Percentiles rank a stretch among this genome's conserved stretches.
phyloP scores from a whole-genome alignment of 1,140 invertebrate genomes.

The Cherax quadricarinatus region DNA sequence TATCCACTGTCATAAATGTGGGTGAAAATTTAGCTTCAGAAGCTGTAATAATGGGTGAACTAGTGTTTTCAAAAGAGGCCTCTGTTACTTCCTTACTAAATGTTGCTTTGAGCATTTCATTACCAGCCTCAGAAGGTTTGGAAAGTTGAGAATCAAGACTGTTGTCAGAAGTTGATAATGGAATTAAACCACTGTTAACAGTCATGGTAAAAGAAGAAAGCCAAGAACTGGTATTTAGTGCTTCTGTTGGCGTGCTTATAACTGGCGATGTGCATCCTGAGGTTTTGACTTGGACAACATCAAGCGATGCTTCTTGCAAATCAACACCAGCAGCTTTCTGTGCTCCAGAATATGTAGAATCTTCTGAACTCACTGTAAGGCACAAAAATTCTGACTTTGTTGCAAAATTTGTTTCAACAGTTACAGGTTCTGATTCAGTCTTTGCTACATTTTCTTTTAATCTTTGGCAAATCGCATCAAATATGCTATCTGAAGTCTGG shows the following conservation, averaged over 20 bases:
- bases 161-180: not conserved
- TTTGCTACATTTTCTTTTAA: slow-evolving; percentile 17
- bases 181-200: not conserved
- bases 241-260: not conserved
- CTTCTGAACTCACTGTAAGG: slow-evolving; percentile 11
- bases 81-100: not conserved
- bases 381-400: slow-evolving; percentile 30
- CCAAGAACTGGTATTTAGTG: slow-evolving; percentile 34
- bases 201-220: slow-evolving; percentile 25
- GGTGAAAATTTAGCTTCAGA: not conserved
- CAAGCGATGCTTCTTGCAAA: not conserved
- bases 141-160: not conserved
- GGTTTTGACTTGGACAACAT: not conserved
- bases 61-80: not conserved
- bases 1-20: not conserved
- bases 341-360: not conserved
- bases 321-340: not conserved
- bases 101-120: not conserved
- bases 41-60: not conserved
- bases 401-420: not conserved
- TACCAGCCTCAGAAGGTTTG: not conserved
- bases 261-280: not conserved
- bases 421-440: not conserved
- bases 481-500: not conserved
- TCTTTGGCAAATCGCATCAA: not conserved